Conservation (phyloP, 2,797 vertebrate species). For the Xenops minutus region DNA sequence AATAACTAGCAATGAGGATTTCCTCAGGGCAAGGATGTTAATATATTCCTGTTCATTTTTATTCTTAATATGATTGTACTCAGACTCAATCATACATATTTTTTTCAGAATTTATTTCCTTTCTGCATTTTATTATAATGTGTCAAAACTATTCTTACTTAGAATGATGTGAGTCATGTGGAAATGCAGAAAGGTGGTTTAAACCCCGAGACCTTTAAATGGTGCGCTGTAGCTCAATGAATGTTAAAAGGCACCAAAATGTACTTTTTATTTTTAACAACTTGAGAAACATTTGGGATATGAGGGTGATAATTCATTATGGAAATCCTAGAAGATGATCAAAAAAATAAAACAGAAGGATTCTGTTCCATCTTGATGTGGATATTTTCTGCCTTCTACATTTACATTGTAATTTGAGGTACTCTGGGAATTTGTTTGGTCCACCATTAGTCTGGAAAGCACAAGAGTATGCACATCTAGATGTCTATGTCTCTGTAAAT, state of each 20-base stretch:
- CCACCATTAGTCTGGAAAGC: background rate
- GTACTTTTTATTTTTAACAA: background rate
- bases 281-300: background rate
- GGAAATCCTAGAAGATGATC: background rate
- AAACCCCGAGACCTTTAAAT: background rate
- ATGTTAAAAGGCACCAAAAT: background rate
- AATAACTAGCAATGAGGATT: background rate
- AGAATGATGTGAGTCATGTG: background rate
- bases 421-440: background rate
- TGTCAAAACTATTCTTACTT: background rate
- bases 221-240: background rate
- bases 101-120: background rate
- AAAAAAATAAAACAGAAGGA: background rate
- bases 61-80: background rate
- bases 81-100: background rate
- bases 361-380: background rate
- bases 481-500: background rate
- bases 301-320: background rate
- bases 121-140: background rate
- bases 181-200: background rate
- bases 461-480: background rate
- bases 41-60: background rate
- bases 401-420: background rate
- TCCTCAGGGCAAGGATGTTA: background rate
- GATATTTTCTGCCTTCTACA: background rate